phyloP scores from a whole-genome alignment of 2,888 invertebrate genomes.

The Gandaritis pyraliata region DNA sequence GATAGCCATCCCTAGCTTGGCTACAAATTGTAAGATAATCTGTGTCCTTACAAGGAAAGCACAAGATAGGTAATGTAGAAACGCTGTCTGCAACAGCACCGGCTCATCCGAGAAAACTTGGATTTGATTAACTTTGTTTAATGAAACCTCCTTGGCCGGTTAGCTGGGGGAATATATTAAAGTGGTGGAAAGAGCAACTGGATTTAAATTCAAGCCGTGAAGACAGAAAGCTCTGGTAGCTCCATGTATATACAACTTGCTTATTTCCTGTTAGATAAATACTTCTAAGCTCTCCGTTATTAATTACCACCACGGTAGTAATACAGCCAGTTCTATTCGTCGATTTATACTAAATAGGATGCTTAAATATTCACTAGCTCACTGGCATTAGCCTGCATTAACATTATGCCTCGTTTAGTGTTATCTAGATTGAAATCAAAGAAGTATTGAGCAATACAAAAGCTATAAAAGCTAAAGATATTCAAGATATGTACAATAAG shows the following conservation, averaged over 20 bases:
- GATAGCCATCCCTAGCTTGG: constrained; percentile 3
- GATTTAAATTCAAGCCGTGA: constrained; percentile 28
- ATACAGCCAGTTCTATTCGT: too few species aligned
- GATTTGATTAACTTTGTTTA: constrained; percentile 31
- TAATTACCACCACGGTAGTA: too few species aligned
- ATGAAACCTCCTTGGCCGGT: constrained; percentile 21
- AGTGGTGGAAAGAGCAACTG: constrained; percentile 42
- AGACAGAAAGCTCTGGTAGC: neutral
- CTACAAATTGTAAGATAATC: constrained; percentile 12
- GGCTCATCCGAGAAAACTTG: constrained; percentile 29
- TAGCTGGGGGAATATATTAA: constrained; percentile 38
- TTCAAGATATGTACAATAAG: constrained; percentile 9
- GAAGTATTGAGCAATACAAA: constrained; percentile 3
- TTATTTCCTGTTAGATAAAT: neutral
- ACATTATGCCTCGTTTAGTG: neutral
- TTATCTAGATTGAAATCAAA: neutral
- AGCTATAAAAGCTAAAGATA: constrained; percentile 7
- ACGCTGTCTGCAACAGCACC: constrained; percentile 9
- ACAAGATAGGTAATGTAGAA: constrained; percentile 22
- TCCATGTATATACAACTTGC: constrained; percentile 1
- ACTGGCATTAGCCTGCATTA: too few species aligned
- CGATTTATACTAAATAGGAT: too few species aligned
- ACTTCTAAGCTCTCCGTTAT: neutral
- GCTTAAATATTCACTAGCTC: too few species aligned
- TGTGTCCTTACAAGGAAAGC: constrained; percentile 25